Base-by-base conservation (phyloP, 2,797 vertebrate species). In the Stomatorhinus walkeri region DNA sequence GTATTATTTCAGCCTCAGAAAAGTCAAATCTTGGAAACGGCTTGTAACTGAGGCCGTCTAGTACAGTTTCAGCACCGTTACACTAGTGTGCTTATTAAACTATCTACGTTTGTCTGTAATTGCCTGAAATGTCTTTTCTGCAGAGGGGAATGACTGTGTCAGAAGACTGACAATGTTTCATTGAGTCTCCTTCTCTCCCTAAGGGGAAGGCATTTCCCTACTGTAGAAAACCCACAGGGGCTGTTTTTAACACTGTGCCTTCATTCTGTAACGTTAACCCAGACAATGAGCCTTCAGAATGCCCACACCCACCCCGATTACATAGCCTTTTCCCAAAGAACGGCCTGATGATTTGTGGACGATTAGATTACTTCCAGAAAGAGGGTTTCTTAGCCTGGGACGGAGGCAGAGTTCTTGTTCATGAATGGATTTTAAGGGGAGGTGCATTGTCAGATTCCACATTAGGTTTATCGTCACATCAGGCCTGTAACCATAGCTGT, bases 191-290 rank as follows among this genome's bases (percentile, higher is more conserved):
- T 22, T 22, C 89, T 90, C 90, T 85, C 90, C 90, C 91, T 88
- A 49, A 91, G 92, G 92, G 91, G 90, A 89, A 89, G 90, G 89
- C 90, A 91, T 93, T 93, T 92, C 89, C 91, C 91, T 89, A 89
- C 91, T 91, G 90, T 89, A 61, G 89, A 91, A 90, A 90, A 88
- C 90, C 90, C 88, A 87, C 90, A 91, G 89, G 91, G 90, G 87
- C 87, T 72, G 91, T 89, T 91, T 91, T 91, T 90, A 92, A 92
- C 91, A 89, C 90, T 89, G 89, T 36, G 87, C 91, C 91, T 91
- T 92, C 89, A 92, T 89, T 90, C 84, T 90, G 90, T 92, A 91
- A 91, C 88, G 87, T 88, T 89, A 91, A 90, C 87, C 87, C 85
- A 86, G 87, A 94, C 92, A 93, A 92, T 92, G 91, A 88, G 56